Conservation (phyloP, 2,888 invertebrate species). For the Peribatodes rhomboidaria region DNA sequence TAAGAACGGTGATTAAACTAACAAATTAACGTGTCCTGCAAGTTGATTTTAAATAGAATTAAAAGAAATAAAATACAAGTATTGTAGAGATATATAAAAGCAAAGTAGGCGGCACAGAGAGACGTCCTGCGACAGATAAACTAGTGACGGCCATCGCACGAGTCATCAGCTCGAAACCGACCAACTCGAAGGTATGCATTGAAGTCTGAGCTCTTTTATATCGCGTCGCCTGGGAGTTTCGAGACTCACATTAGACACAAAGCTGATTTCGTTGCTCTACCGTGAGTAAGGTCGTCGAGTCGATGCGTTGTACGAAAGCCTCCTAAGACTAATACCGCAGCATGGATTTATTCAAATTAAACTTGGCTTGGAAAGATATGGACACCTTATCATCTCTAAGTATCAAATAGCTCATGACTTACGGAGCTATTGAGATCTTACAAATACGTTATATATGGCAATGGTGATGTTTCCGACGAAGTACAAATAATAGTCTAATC, state of each 20-base stretch:
- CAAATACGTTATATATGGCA: constrained; percentile 74
- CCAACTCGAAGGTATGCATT: neutral
- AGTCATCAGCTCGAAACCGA: neutral
- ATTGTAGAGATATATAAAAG: neutral
- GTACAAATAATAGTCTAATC: constrained; percentile 10
- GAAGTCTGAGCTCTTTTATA: neutral
- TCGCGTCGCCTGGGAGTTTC: too few species aligned
- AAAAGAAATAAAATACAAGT: too few species aligned
- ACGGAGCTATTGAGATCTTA: constrained; percentile 80
- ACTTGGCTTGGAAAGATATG: neutral
- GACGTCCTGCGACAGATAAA: constrained; percentile 21
- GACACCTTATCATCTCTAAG: constrained; percentile 11
- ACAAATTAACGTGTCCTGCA: neutral
- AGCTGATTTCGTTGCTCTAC: neutral
- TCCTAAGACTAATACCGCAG: constrained; percentile 12
- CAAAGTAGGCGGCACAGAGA: constrained; percentile 15
- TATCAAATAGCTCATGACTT: constrained; percentile 66
- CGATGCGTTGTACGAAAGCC: neutral
- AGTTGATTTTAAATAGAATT: too few species aligned
- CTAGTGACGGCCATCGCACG: neutral
- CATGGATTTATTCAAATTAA: neutral
- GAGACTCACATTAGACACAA: too few species aligned
- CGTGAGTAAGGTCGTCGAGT: neutral
- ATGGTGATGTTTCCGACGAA: constrained; percentile 39
- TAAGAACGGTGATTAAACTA: neutral